Evolutionary conservation across 2,797 vertebrate genomes (phyloP), one percentile per base, ranked within the genome.

Genomic region (Columba guinea): DNA sequence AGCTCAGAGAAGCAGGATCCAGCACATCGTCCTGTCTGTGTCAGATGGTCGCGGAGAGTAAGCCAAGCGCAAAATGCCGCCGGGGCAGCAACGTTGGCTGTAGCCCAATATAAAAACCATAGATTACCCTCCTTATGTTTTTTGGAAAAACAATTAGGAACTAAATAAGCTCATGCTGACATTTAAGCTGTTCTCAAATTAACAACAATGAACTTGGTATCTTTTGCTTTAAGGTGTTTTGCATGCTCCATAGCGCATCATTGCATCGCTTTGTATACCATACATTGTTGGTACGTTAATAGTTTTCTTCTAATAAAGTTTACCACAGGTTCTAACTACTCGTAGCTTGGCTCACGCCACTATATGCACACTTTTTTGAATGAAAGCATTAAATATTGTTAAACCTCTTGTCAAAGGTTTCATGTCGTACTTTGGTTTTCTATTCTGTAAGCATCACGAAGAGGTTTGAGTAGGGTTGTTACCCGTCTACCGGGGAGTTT

Each of bases 211-310:
- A 84, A 58, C 51, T 84, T 34, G 2, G 11, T 64, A 28, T 76
- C 49, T 85, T 82, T 75, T 84, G 80, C 93, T 91, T 89, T 60
- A 90, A 96, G 77, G 80, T 96, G 30, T 90, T 96, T 95, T 94
- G 86, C 91, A 90, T 92, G 93, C 71, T 95, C 37, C 68, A 26
- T 62, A 69, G 58, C 71, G 53, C 75, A 80, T 77, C 62, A 9
- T 28, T 92, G 82, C 82, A 87, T 73, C 77, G 35, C 30, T 80
- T 84, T 5, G 8, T 23, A 69, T 65, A 41, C 46, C 88, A 9
- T 19, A 15, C 19, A 20, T 68, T 76, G 28, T 18, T 67, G 68
- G 39, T 1, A 3, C 35, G 85, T 88, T 67, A 87, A 46, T 52
- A 48, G 53, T 63, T 85, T 91, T 71, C 68, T 64, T 59, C 53